phyloP scores from a whole-genome alignment of 2,797 vertebrate species.

The Falco concolor region DNA sequence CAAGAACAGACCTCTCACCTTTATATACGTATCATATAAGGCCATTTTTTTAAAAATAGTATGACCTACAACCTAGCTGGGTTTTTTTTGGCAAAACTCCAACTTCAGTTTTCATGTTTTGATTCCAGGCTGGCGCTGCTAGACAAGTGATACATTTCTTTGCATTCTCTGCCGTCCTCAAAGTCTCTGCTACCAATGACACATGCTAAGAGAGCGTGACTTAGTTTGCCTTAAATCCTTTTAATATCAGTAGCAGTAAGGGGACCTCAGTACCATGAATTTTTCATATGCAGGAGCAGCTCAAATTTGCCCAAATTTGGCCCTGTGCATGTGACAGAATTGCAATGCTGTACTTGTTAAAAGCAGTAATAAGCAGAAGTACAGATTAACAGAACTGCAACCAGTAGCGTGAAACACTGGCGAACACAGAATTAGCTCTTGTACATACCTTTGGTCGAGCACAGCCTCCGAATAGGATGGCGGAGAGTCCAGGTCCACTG shows the following conservation, averaged over 20 bases:
- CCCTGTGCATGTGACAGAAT: neutral
- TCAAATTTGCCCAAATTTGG: neutral
- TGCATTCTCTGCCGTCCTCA: neutral
- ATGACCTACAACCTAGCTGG: neutral
- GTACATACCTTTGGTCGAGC: slow-evolving; percentile 84
- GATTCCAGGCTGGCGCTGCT: neutral
- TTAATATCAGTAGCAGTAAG: neutral
- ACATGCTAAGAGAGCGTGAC: neutral
- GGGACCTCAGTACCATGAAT: neutral
- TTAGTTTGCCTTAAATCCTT: neutral
- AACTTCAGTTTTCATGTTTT: neutral
- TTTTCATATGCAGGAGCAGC: neutral
- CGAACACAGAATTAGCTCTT: neutral
- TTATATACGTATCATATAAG: neutral
- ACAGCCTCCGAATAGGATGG: slow-evolving; percentile 95
- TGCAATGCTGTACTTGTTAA: neutral
- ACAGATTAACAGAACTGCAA: neutral
- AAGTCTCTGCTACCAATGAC: neutral
- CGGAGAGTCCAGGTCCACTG: slow-evolving; percentile 82
- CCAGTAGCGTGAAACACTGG: neutral
- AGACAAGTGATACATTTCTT: neutral
- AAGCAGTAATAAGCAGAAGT: neutral
- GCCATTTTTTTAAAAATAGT: neutral
- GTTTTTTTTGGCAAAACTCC: neutral
- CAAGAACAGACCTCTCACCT: neutral